Percentiles rank a stretch among this genome's conserved stretches.
Evolutionary conservation across 2,888 invertebrate species (phyloP).

Genomic region (Ptychoptera contaminata): DNA sequence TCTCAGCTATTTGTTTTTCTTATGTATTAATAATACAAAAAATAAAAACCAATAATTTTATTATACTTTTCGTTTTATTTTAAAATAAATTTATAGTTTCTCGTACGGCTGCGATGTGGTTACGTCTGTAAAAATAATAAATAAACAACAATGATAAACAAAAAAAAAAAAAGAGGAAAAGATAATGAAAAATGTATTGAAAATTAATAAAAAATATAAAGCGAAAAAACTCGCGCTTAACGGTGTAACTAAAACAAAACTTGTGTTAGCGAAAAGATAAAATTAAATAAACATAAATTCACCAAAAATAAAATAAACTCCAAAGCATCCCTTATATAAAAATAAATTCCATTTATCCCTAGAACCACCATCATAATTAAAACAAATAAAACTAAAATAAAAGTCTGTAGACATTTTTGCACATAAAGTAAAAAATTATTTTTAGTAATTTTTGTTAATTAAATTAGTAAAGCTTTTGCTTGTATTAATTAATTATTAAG

Average conservation of each 20-base stretch:
- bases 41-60: constrained; percentile 3
- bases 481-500: too few relatives aligned
- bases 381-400: too few relatives aligned
- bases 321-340: too few relatives aligned
- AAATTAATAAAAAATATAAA: constrained; percentile 6
- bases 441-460: too few relatives aligned
- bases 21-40: not conserved
- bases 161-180: constrained; percentile 17
- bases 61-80: constrained; percentile 9
- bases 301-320: constrained; percentile 6
- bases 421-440: too few relatives aligned
- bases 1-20: constrained; percentile 1
- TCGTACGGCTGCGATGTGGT: constrained; percentile 83
- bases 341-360: too few relatives aligned
- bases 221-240: not conserved
- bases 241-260: not conserved
- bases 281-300: too few relatives aligned
- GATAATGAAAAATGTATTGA: constrained; percentile 2
- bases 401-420: too few relatives aligned
- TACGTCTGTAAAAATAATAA: constrained; percentile 66
- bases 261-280: not conserved
- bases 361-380: too few relatives aligned
- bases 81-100: constrained; percentile 59
- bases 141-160: constrained; percentile 9
- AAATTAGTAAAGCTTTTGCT: too few relatives aligned